Conservation (phyloP, 2,113 vertebrate genomes). For the Larimichthys crocea region DNA sequence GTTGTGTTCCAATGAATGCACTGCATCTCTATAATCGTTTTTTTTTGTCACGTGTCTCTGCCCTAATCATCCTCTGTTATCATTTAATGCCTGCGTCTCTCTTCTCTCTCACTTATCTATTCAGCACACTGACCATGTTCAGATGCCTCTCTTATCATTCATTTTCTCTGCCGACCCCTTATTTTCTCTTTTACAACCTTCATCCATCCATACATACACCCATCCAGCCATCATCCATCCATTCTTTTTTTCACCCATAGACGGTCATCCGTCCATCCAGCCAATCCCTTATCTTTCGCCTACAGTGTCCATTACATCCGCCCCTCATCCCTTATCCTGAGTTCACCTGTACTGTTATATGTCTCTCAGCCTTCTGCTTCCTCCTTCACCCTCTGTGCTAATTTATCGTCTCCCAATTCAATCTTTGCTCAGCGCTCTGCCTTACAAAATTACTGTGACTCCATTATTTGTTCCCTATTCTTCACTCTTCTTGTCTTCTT, state of each 20-base stretch:
- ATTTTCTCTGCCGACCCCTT: not conserved
- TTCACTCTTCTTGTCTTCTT: not conserved
- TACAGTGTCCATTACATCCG: slow-evolving; percentile 49
- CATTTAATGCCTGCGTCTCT: slow-evolving; percentile 4
- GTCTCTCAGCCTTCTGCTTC: slow-evolving; percentile 34
- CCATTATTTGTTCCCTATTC: slow-evolving; percentile 35
- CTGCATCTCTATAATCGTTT: not conserved
- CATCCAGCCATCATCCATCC: slow-evolving; percentile 1
- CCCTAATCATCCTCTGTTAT: not conserved
- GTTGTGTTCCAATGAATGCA: not conserved
- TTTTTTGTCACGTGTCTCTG: not conserved
- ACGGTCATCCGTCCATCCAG: slow-evolving; percentile 35
- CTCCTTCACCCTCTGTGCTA: slow-evolving; percentile 3
- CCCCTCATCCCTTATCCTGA: slow-evolving; percentile 41
- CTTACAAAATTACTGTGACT: slow-evolving; percentile 16
- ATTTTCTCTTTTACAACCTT: slow-evolving; percentile 36
- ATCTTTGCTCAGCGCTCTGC: not conserved
- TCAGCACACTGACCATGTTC: slow-evolving; percentile 30
- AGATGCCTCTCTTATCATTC: slow-evolving; percentile 1
- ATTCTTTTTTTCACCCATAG: slow-evolving; percentile 12
- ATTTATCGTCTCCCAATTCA: slow-evolving; percentile 52
- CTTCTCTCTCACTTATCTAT: slow-evolving; percentile 8
- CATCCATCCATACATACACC: slow-evolving; percentile 23
- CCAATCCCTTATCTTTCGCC: slow-evolving; percentile 48
- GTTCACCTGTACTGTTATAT: slow-evolving; percentile 38